A percentile compares a stretch with the other conserved stretches of the same genome.
Evolutionary conservation across 2,113 vertebrate genomes (phyloP).

Genomic region (Sinocyclocheilus anshuiensis): DNA sequence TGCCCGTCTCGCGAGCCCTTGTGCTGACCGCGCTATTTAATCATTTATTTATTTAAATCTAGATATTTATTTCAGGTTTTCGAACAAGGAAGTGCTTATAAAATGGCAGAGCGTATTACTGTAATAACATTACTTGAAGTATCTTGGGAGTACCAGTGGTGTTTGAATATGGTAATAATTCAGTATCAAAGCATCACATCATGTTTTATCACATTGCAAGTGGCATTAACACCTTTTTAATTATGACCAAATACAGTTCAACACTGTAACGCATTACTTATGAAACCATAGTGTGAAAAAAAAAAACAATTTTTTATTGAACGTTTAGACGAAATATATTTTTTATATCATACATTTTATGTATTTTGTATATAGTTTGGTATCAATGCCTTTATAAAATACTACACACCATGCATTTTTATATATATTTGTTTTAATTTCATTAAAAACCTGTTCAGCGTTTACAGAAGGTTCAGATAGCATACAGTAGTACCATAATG

Average conservation of each 20-base stretch:
- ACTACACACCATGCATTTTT: neutral
- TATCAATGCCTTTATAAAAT: neutral
- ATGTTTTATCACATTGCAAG: neutral
- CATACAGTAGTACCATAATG: constrained; percentile 14
- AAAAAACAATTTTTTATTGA: no score
- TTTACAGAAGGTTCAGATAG: constrained; percentile 28
- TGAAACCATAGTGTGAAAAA: no score
- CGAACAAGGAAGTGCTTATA: neutral
- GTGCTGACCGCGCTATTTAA: neutral
- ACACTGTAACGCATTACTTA: no score
- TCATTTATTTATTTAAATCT: neutral
- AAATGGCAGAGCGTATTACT: neutral
- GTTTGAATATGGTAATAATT: neutral
- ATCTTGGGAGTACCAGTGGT: neutral
- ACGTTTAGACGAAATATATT: no score
- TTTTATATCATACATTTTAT: no score
- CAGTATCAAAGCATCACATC: neutral
- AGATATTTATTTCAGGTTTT: neutral
- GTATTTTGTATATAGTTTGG: no score
- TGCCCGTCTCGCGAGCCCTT: constrained; percentile 10
- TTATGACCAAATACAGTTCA: neutral
- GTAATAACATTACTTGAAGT: neutral
- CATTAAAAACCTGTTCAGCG: constrained; percentile 28
- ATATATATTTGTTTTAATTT: constrained; percentile 41
- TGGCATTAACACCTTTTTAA: neutral